Conservation (phyloP, 2,888 invertebrate species). For the Nomada ferruginata region DNA sequence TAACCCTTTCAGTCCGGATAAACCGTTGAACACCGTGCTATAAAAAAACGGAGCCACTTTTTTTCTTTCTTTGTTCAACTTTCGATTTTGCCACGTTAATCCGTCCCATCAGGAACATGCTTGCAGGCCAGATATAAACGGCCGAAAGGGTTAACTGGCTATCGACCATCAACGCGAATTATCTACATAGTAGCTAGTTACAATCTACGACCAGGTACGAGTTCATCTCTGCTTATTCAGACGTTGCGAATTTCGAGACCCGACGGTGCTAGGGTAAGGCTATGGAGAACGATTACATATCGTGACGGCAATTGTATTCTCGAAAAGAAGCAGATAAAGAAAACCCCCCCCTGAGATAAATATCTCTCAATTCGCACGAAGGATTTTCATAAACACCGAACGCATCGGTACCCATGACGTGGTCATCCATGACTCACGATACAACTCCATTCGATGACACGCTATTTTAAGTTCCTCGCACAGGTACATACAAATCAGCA, state of each 20-base stretch:
- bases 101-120: background rate
- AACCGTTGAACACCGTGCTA: background rate
- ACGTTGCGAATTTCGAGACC: conserved; percentile 17
- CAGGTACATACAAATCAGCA: background rate
- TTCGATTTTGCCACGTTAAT: background rate
- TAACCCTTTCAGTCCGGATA: conserved; percentile 40
- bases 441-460: background rate
- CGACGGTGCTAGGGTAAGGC: conserved; percentile 21
- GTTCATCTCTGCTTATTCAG: conserved; percentile 39
- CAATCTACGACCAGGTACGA: conserved; percentile 70
- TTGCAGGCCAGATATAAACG: background rate
- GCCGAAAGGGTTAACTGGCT: conserved; percentile 41
- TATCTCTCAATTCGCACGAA: background rate
- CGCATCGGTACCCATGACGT: background rate
- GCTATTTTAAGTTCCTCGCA: background rate
- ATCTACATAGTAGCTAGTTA: conserved; percentile 57
- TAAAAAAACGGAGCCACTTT: background rate
- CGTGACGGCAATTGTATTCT: background rate
- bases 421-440: conserved; percentile 6
- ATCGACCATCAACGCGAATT: conserved; percentile 37
- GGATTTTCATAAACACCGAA: background rate
- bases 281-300: background rate
- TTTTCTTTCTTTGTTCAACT: background rate
- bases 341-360: conserved; percentile 4
- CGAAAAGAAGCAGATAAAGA: conserved; percentile 17